Evolutionary conservation across 2,888 invertebrate species (phyloP), one percentile per base, ranked within the genome.

Genomic region (Crocallis elinguaria): DNA sequence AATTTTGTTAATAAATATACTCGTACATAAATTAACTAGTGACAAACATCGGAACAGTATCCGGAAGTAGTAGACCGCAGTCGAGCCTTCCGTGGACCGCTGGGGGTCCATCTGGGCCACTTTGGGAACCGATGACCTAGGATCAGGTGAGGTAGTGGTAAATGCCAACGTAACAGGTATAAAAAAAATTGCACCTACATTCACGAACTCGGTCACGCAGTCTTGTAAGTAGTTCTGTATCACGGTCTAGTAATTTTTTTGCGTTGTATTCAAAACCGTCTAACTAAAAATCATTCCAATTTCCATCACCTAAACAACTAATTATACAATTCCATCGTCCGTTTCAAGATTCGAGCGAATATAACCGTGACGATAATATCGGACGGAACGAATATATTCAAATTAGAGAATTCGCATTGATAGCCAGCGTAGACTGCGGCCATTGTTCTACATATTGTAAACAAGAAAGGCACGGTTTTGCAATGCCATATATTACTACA

Each of bases 1-100:
- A 49, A 49, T 42, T 42, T 33, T 29, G 50, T 29, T 33, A 36
- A 49, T 44, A 32, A 48, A 45, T 41, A 51, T n/a, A n/a, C n/a
- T n/a, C n/a, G 58, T 46, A 42, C 56, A 57, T 59, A 59, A 50
- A 50, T 62, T 54, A 59, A 12, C 35, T 27, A 27, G 38, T 27
- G 25, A 44, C 45, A 37, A 49, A 51, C 51, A 48, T 35, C 37
- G 44, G 30, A 52, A 52, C 41, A 46, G 19, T 46, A 48, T 37
- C 53, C 42, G 48, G 19, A 38, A 37, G 21, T 14, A 1, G 33
- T 29, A 19, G 19, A 50, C 42, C 33, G 42, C 7, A n/a, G 32
- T 52, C 17, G 41, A 42, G 1, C 12, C 6, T 13, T 4, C 19
- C 3, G 5, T 19, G 19, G 19, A 19, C 19, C n/a, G n/a, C n/a